Evolutionary conservation across 1,140 invertebrate species (phyloP).

Genomic region (Papilio machaon): DNA sequence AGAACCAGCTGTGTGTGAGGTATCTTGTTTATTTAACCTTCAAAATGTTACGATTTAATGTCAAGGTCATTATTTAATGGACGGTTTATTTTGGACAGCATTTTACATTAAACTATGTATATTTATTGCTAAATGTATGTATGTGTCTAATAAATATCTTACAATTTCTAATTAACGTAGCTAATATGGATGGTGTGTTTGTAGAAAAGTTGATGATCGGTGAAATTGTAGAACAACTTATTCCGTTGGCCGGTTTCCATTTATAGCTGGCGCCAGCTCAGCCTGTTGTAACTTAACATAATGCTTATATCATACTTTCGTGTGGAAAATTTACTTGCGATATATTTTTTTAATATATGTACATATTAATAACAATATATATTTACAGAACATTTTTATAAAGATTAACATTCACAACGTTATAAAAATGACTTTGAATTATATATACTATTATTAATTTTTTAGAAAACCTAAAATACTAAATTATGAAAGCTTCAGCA

Average conservation of each 20-base stretch:
- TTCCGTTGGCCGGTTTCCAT: conserved; percentile 20
- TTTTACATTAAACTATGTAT: not conserved
- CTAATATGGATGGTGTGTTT: not conserved
- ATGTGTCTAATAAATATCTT: not conserved
- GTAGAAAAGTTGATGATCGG: conserved; percentile 4
- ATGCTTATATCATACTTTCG: conserved; percentile 20
- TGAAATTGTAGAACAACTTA: conserved; percentile 33
- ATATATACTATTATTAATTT: too few relatives aligned
- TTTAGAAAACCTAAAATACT: too few relatives aligned
- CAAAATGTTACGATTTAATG: not conserved
- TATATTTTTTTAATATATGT: not conserved
- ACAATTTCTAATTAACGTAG: not conserved
- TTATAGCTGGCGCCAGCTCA: not conserved
- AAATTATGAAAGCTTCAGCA: too few relatives aligned
- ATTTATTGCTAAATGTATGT: not conserved
- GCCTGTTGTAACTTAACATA: conserved; percentile 2
- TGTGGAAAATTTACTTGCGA: not conserved
- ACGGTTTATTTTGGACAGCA: not conserved
- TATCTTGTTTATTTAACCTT: conserved; percentile 40
- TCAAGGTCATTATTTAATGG: not conserved
- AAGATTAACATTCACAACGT: not conserved
- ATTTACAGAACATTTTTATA: not conserved
- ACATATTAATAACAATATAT: not conserved
- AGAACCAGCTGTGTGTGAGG: conserved; percentile 61
- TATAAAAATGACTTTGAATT: too few relatives aligned